Base-by-base conservation (phyloP, 2,888 invertebrate species). In the Calameuta pallipes region DNA sequence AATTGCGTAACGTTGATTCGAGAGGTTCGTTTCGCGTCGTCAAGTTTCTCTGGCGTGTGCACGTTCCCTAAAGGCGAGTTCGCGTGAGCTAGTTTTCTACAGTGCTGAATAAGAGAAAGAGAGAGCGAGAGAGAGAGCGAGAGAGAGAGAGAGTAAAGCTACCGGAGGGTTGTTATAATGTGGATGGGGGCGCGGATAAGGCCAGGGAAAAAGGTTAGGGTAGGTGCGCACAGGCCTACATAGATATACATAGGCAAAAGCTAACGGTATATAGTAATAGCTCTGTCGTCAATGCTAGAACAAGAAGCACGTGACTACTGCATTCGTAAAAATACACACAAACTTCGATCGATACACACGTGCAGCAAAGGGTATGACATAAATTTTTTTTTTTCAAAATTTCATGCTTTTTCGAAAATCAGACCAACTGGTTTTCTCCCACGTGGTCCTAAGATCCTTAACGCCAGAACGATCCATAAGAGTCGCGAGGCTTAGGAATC, bases 121-220 rank as follows among this genome's bases (percentile, higher is more conserved):
- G 37, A 37, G 37, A 13, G 37, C 13, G 15, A 13, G 41, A 41
- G 41, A 41, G 74, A 68, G n/a, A 23, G 74, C 11, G 73, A 56
- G 31, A 36, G 76, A 68, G 71, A 33, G 33, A 33, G 23, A 36
- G 76, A 68, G 71, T 36, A 23, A 75, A 69, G 75, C 73, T 23
- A 23, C 73, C 35, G 70, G 75, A 76, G 78, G 78, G 78, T 75
- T 76, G 76, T 73, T 75, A 78, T 76, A 78, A 75, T 37, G 78
- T 71, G 70, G 76, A 78, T 78, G 76, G 78, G 76, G 78, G 73
- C 73, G 78, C 73, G 76, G 78, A 78, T 78, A 76, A 76, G 76
- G 36, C 41, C 56, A 75, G 78, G 76, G 56, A 56, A 1, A 41
- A 41, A 41, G 41, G 41, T 41, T 41, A 41, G 41, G 15, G 41